phyloP scores from a whole-genome alignment of 2,888 invertebrate genomes.

The Gari tellinella region DNA sequence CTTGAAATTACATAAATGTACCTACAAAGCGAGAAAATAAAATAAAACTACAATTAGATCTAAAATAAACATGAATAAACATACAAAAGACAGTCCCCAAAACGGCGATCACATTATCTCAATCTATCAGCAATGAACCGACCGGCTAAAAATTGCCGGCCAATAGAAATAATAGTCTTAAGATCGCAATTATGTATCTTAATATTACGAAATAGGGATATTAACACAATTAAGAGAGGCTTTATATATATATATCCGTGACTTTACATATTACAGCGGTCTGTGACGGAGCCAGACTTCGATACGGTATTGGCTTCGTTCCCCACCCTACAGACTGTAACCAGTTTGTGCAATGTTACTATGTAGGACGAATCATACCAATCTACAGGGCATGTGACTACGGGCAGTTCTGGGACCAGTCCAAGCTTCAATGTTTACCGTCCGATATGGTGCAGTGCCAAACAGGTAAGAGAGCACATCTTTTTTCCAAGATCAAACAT shows the following conservation, averaged over 20 bases:
- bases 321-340: constrained; percentile 64
- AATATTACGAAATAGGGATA: background rate
- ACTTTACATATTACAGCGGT: constrained; percentile 41
- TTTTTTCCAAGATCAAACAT: no score
- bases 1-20: no score
- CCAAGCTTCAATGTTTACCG: constrained; percentile 55
- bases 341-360: constrained; percentile 60
- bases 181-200: no score
- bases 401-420: constrained; percentile 63
- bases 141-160: no score
- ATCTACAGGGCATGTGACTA: constrained; percentile 57
- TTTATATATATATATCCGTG: background rate
- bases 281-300: constrained; percentile 50
- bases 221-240: background rate
- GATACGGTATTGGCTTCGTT: constrained; percentile 56
- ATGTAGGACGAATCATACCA: constrained; percentile 22
- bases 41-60: no score
- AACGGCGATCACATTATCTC: no score
- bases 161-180: no score
- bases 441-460: constrained; percentile 49
- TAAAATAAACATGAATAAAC: no score
- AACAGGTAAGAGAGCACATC: constrained; percentile 60
- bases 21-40: no score
- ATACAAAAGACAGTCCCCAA: no score
- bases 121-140: no score